Evolutionary conservation across 2,113 vertebrate genomes (phyloP), one percentile per base, ranked within the genome.

Genomic region (Terrapene triunguis): DNA sequence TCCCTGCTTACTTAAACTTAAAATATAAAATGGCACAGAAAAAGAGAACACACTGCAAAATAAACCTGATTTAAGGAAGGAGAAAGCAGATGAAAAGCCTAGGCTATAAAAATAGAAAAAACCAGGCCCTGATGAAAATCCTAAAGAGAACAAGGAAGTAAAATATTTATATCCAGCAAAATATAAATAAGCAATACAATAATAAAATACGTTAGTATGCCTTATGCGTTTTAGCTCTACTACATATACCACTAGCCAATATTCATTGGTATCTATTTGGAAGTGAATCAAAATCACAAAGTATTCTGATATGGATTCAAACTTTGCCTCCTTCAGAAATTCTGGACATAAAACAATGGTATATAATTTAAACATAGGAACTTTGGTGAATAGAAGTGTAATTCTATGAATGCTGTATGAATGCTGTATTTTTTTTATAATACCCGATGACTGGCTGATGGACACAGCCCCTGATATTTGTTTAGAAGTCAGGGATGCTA

Each of bases 401-500:
- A 53, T 35, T 83, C 38, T 92, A 48, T 89, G 62, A 84, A 80
- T 1, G 0, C 12, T 91, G 27, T 93, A 48, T 89, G 72, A 82
- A 80, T 1, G 0, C 19, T 91, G 29, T 9, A 47, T 57, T 32
- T 53, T 85, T 14, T 89, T 93, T 84, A 55, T 59, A 54, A 42
- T 55, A 78, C 10, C 19, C 55, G 62, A 29, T 50, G 80, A 35
- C 50, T 88, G 29, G 29, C 89, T 80, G 82, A 94, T 51, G 82
- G 95, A 94, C 89, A 84, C 89, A 83, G 29, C 54, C 42, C 59
- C 59, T 69, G 54, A 50, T 22, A 2, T 19, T 80, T 80, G 2
- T 80, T 96, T 93, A 84, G 80, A 89, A 93, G 93, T 82, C 8
- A 13, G 81, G 95, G 80, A 11, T 32, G 69, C 82, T 85, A 87